Conservation (phyloP, 1,140 invertebrate genomes). For the Galleria mellonella region DNA sequence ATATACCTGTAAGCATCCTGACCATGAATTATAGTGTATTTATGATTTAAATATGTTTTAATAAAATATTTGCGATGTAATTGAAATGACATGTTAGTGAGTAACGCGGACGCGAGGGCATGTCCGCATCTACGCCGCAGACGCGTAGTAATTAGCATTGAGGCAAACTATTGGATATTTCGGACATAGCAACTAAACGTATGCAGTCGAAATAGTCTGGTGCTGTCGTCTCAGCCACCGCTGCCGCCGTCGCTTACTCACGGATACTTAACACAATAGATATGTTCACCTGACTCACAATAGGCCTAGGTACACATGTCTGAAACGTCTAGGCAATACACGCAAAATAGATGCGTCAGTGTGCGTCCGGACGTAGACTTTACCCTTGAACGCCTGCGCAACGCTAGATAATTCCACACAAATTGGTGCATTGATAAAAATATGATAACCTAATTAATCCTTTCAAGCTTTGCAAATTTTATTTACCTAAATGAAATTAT, state of each 20-base stretch:
- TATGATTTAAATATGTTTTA: conserved; percentile 5
- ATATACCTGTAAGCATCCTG: conserved; percentile 4
- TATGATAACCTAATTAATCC: conserved; percentile 41
- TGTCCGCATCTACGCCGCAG: not conserved
- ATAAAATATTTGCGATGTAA: too few species aligned
- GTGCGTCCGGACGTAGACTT: conserved; percentile 58
- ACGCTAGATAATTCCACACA: conserved; percentile 44
- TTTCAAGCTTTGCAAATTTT: conserved; percentile 2
- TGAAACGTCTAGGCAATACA: conserved; percentile 11
- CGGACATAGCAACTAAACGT: conserved; percentile 61
- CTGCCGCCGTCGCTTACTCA: conserved; percentile 45
- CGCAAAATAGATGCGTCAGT: conserved; percentile 26
- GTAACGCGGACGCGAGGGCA: conserved; percentile 4
- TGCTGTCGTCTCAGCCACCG: too few species aligned
- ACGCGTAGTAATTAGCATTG: conserved; percentile 37
- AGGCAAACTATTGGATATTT: conserved; percentile 60
- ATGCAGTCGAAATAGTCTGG: conserved; percentile 61
- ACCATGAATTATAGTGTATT: conserved; percentile 1
- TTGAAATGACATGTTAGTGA: conserved; percentile 1
- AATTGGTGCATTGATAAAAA: conserved; percentile 70
- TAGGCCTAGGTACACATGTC: conserved; percentile 44
- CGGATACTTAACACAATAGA: conserved; percentile 21
- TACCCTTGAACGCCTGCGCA: conserved; percentile 66
- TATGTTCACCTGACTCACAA: conserved; percentile 37
- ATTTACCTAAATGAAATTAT: not conserved